Base-by-base conservation (phyloP, 2,797 vertebrate genomes). In the Sorex maritimensis region DNA sequence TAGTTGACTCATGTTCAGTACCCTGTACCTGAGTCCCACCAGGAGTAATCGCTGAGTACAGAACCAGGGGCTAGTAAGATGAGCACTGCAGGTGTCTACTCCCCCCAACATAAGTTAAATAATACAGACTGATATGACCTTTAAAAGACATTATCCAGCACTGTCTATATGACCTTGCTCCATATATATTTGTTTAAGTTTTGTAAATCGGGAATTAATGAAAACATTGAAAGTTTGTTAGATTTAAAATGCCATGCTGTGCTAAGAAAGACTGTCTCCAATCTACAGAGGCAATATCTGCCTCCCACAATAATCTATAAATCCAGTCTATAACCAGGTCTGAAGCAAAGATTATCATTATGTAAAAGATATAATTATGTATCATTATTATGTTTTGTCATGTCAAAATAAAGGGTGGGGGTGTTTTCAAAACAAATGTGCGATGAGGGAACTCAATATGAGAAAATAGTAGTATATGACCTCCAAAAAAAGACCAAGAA, bases 221-320 rank as follows among this genome's bases (percentile, higher is more conserved):
- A 79, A 79, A n/a, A 24, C 30, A 34, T n/a, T 52, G 13, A 65
- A 14, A 5, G 44, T 65, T 63, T 73, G 21, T 8, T 87, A 78
- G 6, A 17, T 23, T 61, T 69, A 67, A 58, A 3, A 55, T 19
- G 68, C 24, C 6, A 58, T 7, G 75, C 0, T 14, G 26, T 77
- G 61, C 49, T 1, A 3, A 12, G 12, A 90, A 28, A 80, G 12
- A 88, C 80, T 26, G 14, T 9, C 63, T 79, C 5, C 72, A 28
- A 34, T 4, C 24, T 67, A 15, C 12, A 55, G 41, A 34, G 52
- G 92, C 3, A 74, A 2, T 3, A 15, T 44, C 14, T 15, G 41
- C 4, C 1, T n/a, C 5, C 0, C 5, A 63, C 12, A 68, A 2
- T 34, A 23, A 8, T 38, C 58, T 12, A 9, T 2, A 38, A 13